These are phyloP conservation scores for Dryoscopus gambensis DNA, from an alignment of 2,113 vertebrate species.

Conservation along the genomic window DNA sequence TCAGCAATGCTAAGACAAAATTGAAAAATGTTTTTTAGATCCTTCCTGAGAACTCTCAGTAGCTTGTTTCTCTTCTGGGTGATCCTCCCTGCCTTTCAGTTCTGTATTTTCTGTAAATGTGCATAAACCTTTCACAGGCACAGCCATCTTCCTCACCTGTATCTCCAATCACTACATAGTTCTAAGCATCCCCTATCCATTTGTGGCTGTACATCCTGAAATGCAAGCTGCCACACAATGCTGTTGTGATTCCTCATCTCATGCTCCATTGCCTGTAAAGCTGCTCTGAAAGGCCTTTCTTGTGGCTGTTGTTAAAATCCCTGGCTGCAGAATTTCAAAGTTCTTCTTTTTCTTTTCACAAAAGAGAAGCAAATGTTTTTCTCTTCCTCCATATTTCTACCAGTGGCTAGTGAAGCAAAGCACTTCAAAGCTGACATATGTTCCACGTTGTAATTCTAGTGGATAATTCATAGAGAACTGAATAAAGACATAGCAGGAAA, in stretches of 20 bases:
- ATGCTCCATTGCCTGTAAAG: neutral
- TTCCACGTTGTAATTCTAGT: neutral
- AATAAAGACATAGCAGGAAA: neutral
- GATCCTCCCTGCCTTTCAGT: neutral
- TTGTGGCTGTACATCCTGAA: neutral
- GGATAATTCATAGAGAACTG: neutral
- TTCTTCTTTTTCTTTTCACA: too few relatives aligned
- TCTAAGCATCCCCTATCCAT: neutral
- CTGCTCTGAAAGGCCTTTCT: neutral
- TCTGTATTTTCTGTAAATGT: neutral
- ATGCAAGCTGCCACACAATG: neutral
- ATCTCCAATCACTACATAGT: neutral
- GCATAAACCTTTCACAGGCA: neutral
- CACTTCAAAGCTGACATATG: neutral
- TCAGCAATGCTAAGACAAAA: neutral
- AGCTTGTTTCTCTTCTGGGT: neutral
- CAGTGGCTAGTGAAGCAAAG: neutral
- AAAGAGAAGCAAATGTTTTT: neutral
- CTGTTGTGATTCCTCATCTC: neutral
- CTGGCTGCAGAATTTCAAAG: neutral
- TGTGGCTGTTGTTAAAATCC: neutral
- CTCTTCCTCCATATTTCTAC: neutral
- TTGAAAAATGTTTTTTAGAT: neutral
- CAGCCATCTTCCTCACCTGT: neutral
- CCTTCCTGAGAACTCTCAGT: neutral